phyloP scores from a whole-genome alignment of 2,888 invertebrate genomes.

The Eugnorisma glareosa region DNA sequence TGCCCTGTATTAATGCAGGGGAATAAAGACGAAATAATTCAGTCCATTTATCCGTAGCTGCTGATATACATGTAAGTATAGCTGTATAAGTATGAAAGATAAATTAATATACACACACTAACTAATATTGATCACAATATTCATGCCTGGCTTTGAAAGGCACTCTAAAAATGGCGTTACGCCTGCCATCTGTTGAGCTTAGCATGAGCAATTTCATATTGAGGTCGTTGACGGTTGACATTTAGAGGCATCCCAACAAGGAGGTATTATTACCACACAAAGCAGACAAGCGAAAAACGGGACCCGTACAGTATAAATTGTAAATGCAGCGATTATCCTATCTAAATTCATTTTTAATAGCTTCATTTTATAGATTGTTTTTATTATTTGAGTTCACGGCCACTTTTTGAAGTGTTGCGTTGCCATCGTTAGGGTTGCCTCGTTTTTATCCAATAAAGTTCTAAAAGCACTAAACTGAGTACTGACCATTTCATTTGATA shows the following conservation, averaged over 20 bases:
- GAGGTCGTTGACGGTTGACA: conserved; percentile 64
- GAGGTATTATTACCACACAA: conserved; percentile 54
- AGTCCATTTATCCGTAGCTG: conserved; percentile 13
- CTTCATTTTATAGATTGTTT: background rate
- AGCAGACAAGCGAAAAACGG: conserved; percentile 48
- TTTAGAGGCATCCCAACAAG: conserved; percentile 54
- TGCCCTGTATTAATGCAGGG: conserved; percentile 23
- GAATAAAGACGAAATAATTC: conserved; percentile 30
- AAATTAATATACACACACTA: conserved; percentile 8
- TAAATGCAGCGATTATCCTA: conserved; percentile 24
- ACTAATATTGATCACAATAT: conserved; percentile 12
- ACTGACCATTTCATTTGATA: conserved; percentile 3
- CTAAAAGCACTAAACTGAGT: background rate
- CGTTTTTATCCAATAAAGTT: background rate
- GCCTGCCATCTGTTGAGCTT: conserved; percentile 60
- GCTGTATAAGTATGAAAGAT: conserved; percentile 3
- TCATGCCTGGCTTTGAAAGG: conserved; percentile 28
- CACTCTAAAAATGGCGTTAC: conserved; percentile 39
- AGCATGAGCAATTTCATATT: conserved; percentile 43
- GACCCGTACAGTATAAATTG: conserved; percentile 28
- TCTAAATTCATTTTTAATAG: conserved; percentile 16
- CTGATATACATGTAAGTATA: conserved; percentile 56
- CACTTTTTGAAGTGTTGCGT: background rate
- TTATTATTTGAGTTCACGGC: background rate
- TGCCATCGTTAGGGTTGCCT: background rate